A percentile compares a stretch with the other conserved stretches of the same genome.
Conservation (phyloP, 2,888 invertebrate genomes). For the Watsonalla binaria region DNA sequence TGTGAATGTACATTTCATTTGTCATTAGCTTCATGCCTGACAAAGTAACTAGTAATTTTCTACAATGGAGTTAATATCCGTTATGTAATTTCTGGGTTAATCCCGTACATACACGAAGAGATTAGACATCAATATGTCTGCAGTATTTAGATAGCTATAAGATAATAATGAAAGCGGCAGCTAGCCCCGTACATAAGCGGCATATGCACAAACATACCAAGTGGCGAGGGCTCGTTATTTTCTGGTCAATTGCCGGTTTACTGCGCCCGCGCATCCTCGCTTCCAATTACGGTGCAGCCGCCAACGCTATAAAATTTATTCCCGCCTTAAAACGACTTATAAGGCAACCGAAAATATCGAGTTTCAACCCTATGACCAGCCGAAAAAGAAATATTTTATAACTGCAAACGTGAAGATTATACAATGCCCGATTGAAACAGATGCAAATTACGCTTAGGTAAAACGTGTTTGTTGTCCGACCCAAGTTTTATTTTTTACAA, state of each 20-base stretch:
- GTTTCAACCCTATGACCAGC: conserved; percentile 14
- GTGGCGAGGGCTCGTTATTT: conserved; percentile 72
- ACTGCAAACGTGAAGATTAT: conserved; percentile 7
- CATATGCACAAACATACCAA: conserved; percentile 51
- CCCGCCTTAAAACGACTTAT: conserved; percentile 29
- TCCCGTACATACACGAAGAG: too few relatives aligned
- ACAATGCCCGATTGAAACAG: conserved; percentile 19
- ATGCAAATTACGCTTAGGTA: conserved; percentile 77
- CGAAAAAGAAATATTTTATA: conserved; percentile 11
- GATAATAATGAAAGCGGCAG: conserved; percentile 45
- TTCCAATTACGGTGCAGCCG: conserved; percentile 76
- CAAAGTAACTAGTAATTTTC: too few relatives aligned
- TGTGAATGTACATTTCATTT: too few relatives aligned
- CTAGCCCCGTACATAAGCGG: conserved; percentile 48
- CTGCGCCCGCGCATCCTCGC: conserved; percentile 76
- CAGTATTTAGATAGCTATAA: too few relatives aligned
- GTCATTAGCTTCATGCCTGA: too few relatives aligned
- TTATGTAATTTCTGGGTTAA: too few relatives aligned
- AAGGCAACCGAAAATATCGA: conserved; percentile 13
- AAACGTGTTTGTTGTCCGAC: conserved; percentile 74
- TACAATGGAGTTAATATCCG: too few relatives aligned
- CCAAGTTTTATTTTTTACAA: conserved; percentile 75
- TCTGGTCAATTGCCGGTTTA: conserved; percentile 78
- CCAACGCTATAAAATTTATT: conserved; percentile 65
- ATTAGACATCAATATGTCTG: too few relatives aligned